Evolutionary conservation across 1,140 invertebrate genomes (phyloP), one percentile per base, ranked within the genome.

Genomic region (Diabrotica undecimpunctata): DNA sequence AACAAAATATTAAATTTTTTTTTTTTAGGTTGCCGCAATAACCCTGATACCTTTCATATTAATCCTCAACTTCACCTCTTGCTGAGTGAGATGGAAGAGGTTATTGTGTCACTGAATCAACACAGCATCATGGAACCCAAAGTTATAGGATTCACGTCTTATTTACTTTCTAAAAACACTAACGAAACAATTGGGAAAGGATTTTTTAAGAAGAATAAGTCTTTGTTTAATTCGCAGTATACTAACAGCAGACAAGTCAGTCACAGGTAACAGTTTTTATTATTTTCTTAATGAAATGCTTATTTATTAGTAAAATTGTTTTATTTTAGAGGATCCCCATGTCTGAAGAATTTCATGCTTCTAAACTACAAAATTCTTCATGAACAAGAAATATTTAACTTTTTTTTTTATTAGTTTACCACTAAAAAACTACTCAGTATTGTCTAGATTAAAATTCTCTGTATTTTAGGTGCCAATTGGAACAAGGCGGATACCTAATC

Each of bases 111-210:
- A 0, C 79, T 96, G 7, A 93, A 94, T 79, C 94, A 96, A 74
- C 93, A 96, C 76, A 92, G 90, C 38, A 91, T 95, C 54, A 90
- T 95, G 83, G 93, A 96, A 76, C 93, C 93, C 6, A 94, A 95
- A 82, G 92, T 96, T 0, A 93, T 96, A 69, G 94, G 94, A n/a
- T 96, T 96, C 76, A 94, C 92, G 51, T 88, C 92, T 11, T 96
- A 96, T 76, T 88, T 87, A 53, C 79, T 86, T 53, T 87, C 90
- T 66, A 91, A 93, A 76, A 86, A 82, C 68, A 85, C 77, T 62
- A 82, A 84, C 8, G 88, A 90, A 72, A 85, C 84, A 9, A 87
- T 89, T 70, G 85, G 85, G 12, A 87, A 85, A 75, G 80, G 85
- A 11, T 95, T 94, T 75, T 96, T 95, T 74, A 95, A 93, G 78